Base-by-base conservation (phyloP, 2,888 invertebrate genomes). In the Aromia moschata region DNA sequence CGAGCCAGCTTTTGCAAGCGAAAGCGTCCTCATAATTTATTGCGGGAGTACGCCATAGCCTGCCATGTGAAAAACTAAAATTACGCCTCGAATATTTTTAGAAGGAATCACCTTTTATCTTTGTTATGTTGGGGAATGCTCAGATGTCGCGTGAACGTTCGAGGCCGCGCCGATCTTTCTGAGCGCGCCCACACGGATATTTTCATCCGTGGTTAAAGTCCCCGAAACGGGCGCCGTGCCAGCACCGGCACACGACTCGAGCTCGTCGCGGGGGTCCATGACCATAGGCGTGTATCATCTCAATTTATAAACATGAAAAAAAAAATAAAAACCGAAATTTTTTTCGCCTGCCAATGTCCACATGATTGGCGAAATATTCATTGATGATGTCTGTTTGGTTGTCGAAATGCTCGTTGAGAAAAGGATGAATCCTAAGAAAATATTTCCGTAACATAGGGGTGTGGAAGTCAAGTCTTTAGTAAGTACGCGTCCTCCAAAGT, bases 181-280 rank as follows among this genome's bases (percentile, higher is more conserved):
- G n/a, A n/a, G n/a, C n/a, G n/a, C 73, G 66, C 75, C 74, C 74
- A 75, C 74, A 65, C 71, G 63, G 69, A 70, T 74, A 74, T 75
- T 74, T 71, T 70, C 68, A 70, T 73, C n/a, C 68, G 51, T 60
- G 66, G 60, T 67, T 63, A 58, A 65, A 65, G 63, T 66, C 60
- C 64, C 62, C 30, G 49, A 55, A 62, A 59, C 55, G 68, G 75
- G 74, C 74, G 66, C 20, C 25, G 43, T 68, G 72, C 76, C 76
- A 75, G 62, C 58, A 60, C 62, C 53, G 74, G 74, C 74, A 73
- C 74, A 74, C 74, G 75, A 74, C 74, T 70, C 72, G 64, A 61
- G 55, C 61, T 62, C 72, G 67, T 70, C 65, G 72, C 73, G 61
- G 75, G 64, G 61, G 64, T 45, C n/a, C 33, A 16, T 10, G n/a